Conservation (phyloP, 23 tunicate genomes). For the Ascidia mentula region DNA sequence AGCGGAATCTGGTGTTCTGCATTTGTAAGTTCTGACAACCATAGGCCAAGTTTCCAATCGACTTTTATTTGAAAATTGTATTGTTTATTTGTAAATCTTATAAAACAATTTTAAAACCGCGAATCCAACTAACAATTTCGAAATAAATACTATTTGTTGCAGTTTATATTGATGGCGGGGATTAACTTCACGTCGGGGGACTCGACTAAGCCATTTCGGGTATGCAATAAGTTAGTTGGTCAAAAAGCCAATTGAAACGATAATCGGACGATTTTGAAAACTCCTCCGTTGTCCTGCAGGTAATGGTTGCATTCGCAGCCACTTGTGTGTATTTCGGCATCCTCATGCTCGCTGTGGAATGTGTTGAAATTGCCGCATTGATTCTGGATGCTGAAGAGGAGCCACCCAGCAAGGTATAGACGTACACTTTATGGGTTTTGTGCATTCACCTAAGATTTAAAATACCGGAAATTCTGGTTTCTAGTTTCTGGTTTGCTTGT, state of each 20-base stretch:
- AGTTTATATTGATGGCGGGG: conserved; percentile 1
- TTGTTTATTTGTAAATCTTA: no score
- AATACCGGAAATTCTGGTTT: no score
- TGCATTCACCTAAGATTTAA: no score
- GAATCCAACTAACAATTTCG: no score
- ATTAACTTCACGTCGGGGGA: neutral
- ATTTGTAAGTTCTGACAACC: neutral
- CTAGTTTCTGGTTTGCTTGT: no score
- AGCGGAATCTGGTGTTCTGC: conserved; percentile 7
- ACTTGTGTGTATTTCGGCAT: neutral
- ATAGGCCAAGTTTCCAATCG: no score
- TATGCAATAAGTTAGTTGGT: neutral
- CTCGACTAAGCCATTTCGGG: neutral
- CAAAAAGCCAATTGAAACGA: neutral
- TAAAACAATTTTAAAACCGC: no score
- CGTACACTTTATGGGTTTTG: no score
- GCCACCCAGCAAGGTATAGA: no score
- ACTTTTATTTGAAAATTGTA: no score
- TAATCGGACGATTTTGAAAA: neutral
- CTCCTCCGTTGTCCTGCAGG: neutral
- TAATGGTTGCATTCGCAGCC: neutral
- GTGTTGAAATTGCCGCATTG: neutral
- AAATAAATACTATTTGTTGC: no score
- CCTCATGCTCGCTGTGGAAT: conserved; percentile 2
- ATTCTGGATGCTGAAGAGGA: no score